phyloP scores from a whole-genome alignment of 2,113 vertebrate genomes.

The Ameiurus melas region DNA sequence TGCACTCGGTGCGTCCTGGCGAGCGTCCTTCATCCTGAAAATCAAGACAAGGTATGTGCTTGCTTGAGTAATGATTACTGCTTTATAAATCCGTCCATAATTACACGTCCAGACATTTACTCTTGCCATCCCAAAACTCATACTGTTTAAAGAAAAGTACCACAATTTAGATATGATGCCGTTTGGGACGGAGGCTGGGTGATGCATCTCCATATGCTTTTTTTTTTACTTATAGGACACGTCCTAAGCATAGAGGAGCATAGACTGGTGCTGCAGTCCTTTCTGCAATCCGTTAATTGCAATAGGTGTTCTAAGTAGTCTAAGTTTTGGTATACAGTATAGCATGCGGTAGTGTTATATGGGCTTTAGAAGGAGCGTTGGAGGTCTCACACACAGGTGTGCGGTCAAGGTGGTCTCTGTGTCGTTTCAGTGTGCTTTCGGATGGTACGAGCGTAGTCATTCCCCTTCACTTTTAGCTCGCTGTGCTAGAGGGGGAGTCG shows the following conservation, averaged over 20 bases:
- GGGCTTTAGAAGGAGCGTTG: too few species aligned
- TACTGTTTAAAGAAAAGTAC: too few species aligned
- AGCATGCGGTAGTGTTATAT: neutral
- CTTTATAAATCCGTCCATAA: neutral
- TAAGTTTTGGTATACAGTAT: neutral
- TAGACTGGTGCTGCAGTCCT: neutral
- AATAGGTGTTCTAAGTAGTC: neutral
- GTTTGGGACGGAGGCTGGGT: neutral
- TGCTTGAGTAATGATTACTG: neutral
- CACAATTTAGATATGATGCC: neutral
- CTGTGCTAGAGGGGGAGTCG: constrained; percentile 25
- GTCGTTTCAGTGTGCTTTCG: neutral
- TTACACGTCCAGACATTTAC: neutral
- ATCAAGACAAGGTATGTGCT: neutral
- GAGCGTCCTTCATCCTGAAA: constrained; percentile 1
- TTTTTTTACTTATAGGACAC: neutral
- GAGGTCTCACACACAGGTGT: constrained; percentile 14
- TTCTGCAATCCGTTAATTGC: neutral
- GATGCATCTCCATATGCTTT: neutral
- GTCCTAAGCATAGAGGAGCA: neutral
- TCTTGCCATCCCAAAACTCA: neutral
- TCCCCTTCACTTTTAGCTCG: constrained; percentile 27
- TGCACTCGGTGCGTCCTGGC: neutral
- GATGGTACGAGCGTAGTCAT: constrained; percentile 23
- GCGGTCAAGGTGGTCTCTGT: neutral